Evolutionary conservation across 2,888 invertebrate genomes (phyloP), one percentile per base, ranked within the genome.

Genomic region (Criorhina ranunculi): DNA sequence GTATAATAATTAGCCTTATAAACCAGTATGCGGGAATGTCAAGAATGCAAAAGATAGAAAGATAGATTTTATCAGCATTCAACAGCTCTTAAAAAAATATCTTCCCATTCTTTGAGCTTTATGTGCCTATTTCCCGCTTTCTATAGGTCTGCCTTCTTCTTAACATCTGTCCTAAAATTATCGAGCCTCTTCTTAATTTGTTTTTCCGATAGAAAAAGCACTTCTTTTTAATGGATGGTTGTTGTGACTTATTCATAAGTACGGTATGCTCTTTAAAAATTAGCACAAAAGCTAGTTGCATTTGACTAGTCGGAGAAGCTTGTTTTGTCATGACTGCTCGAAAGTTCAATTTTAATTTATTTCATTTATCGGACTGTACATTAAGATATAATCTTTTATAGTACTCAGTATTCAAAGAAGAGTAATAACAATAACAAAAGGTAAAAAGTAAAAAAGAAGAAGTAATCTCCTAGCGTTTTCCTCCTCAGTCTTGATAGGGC

Each of bases 41-140:
- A 24, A 24, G 1, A 24, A 24, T 24, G 4, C 24, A 4, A 46
- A 6, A 49, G 49, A 24, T 19, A 24, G 24, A 49, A 24, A 9
- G 60, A 12, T 60, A n/a, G n/a, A n/a, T 60, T 40, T 60, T 24
- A 44, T 60, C 31, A 60, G 60, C 60, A 40, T 44, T 44, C 15
- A 60, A 44, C 17, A 44, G 44, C n/a, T 60, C 44, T 44, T 29
- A 44, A 44, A 60, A 60, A 49, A 60, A 49, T 44, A 11, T 15
- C 24, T 60, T 60, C 60, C 60, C 60, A 64, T 46, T 46, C 60
- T 62, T 62, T 44, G 42, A 64, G 64, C 64, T 64, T 49, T 46
- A 31, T 64, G 64, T 33, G 64, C 49, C 49, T 64, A 49, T 33
- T 33, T 33, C 33, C 6, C 33, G 5, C 5, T 33, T 33, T 33